Conservation (phyloP, 2,797 vertebrate genomes). For the Melanotaenia boesemani region DNA sequence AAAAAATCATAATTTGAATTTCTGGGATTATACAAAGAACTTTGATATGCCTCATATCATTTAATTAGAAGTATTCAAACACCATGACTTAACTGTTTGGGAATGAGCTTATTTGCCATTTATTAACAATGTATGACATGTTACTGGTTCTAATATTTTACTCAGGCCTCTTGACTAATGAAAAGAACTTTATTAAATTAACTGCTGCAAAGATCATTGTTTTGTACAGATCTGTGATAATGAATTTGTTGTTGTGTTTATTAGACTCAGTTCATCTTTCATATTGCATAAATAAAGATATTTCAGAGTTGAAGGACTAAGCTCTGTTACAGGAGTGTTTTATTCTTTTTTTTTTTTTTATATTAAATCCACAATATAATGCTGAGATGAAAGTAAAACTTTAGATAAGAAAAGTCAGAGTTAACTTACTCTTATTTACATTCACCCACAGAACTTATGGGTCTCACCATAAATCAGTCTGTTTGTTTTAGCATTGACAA, state of each 20-base stretch:
- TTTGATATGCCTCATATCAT: not conserved
- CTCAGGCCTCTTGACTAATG: conserved; percentile 25
- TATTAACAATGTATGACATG: conserved; percentile 53
- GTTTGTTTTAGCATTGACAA: not conserved
- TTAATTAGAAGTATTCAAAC: conserved; percentile 31
- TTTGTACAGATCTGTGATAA: conserved; percentile 73
- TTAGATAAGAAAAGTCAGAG: not conserved
- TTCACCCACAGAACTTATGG: conserved; percentile 3
- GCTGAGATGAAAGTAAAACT: not conserved
- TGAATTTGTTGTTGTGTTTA: conserved; percentile 67
- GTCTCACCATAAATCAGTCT: not conserved
- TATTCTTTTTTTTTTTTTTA: conserved; percentile 1
- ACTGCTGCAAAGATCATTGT: conserved; percentile 46
- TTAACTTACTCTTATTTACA: not conserved
- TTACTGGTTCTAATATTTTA: conserved; percentile 25
- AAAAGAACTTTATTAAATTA: conserved; percentile 9
- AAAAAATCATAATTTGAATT: not conserved
- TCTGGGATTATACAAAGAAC: not conserved
- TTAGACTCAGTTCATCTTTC: conserved; percentile 51
- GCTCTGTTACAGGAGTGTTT: conserved; percentile 9
- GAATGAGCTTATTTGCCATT: conserved; percentile 64
- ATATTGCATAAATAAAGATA: conserved; percentile 72
- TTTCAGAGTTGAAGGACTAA: conserved; percentile 48
- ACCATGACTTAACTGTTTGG: conserved; percentile 49
- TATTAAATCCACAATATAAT: no score